Evolutionary conservation across 2,797 vertebrate species (phyloP).

Genomic region (Salmo trutta): DNA sequence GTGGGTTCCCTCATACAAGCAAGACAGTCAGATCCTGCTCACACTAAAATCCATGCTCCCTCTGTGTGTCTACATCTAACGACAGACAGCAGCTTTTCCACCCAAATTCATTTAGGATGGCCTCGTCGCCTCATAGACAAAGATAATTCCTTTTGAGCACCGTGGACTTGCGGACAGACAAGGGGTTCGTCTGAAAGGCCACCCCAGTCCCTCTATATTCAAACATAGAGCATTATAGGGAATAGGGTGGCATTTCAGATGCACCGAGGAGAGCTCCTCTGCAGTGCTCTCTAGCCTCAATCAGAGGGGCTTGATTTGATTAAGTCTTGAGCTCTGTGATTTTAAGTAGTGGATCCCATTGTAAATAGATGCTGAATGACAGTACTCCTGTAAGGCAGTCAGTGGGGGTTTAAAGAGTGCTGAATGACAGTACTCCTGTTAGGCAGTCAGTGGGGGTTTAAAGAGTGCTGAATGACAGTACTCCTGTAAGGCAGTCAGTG

Average conservation of each 20-base stretch:
- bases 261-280: conserved; percentile 7
- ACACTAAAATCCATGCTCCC: conserved; percentile 65
- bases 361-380: conserved; percentile 45
- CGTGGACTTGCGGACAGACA: too few species aligned
- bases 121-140: too few species aligned
- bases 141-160: too few species aligned
- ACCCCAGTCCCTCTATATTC: too few species aligned
- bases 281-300: conserved; percentile 48
- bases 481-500: too few species aligned
- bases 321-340: conserved; percentile 51
- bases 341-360: conserved; percentile 39
- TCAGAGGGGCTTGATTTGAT: conserved; percentile 61
- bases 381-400: background rate
- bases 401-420: too few species aligned
- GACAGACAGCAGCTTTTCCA: conserved; percentile 73
- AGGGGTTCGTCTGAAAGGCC: too few species aligned
- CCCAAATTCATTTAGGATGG: conserved; percentile 66
- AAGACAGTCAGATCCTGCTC: conserved; percentile 64
- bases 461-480: conserved; percentile 45
- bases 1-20: conserved; percentile 61
- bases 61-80: conserved; percentile 39
- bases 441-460: conserved; percentile 24
- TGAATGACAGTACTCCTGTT: too few species aligned
- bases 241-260: too few species aligned
- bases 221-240: too few species aligned